Conservation (phyloP, 92 coral and sea anemone species). For the Umimayanthus kanabou region DNA sequence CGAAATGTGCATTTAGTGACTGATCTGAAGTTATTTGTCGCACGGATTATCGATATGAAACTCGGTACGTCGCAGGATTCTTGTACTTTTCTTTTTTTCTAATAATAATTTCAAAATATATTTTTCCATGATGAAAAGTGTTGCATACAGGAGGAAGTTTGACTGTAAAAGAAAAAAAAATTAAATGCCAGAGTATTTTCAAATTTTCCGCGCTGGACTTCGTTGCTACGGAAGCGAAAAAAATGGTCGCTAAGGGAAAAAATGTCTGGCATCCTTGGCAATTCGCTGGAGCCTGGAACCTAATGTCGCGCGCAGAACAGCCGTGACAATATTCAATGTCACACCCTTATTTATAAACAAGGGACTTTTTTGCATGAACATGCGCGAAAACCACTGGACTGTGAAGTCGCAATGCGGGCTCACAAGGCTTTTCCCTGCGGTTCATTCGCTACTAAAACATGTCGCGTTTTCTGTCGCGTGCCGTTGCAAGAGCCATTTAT, state of each 20-base stretch:
- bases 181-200: constrained; percentile 17
- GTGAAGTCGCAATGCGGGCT: no score
- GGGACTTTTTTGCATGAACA: no score
- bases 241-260: constrained; percentile 18
- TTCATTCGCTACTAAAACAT: no score
- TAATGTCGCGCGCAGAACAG: neutral
- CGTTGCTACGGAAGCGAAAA: constrained; percentile 26
- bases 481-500: no score
- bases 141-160: constrained; percentile 18
- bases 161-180: constrained; percentile 17
- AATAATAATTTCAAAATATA: constrained; percentile 5
- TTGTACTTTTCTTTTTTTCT: constrained; percentile 19
- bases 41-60: constrained; percentile 10
- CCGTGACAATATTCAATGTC: no score
- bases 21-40: constrained; percentile 17
- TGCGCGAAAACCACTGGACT: no score
- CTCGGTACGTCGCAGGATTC: constrained; percentile 6
- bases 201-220: constrained; percentile 34
- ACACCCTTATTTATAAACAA: no score
- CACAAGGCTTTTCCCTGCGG: no score
- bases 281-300: constrained; percentile 6
- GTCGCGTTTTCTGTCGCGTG: no score
- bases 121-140: neutral
- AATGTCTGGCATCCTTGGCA: constrained; percentile 19
- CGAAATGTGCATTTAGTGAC: constrained; percentile 20